These are phyloP conservation scores for Subacronicta megacephala DNA, from an alignment of 2,888 invertebrate genomes.

Conservation along the genomic window DNA sequence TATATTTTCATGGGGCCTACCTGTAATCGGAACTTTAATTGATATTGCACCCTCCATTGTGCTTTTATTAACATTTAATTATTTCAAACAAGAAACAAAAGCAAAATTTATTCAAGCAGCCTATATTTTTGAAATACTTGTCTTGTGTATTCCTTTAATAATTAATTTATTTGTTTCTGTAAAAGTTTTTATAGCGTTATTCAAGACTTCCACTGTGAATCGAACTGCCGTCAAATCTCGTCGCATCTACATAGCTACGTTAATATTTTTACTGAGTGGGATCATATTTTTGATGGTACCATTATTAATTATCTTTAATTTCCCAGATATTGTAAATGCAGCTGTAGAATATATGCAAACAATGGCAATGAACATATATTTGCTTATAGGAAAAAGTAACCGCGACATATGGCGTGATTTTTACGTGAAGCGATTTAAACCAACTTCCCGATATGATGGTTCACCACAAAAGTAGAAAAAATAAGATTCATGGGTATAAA, in stretches of 20 bases:
- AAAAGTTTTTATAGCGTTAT: slow-evolving; percentile 7
- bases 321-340: neutral
- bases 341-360: neutral
- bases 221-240: slow-evolving; percentile 3
- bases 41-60: neutral
- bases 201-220: neutral
- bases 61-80: neutral
- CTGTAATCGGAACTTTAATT: slow-evolving; percentile 3
- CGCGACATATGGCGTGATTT: slow-evolving; percentile 4
- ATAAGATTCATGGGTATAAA: too few species aligned
- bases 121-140: neutral
- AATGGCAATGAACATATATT: slow-evolving; percentile 5
- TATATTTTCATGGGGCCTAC: slow-evolving; percentile 10
- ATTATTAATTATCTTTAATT: neutral
- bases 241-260: slow-evolving; percentile 9
- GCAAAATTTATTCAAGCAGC: neutral
- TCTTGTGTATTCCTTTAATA: slow-evolving; percentile 3
- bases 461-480: neutral
- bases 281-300: neutral
- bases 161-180: slow-evolving; percentile 8
- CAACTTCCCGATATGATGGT: neutral
- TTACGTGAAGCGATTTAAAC: slow-evolving; percentile 3
- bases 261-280: slow-evolving; percentile 12
- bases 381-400: slow-evolving; percentile 12
- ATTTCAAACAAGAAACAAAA: neutral